Evolutionary conservation across 1,140 invertebrate genomes (phyloP).

Genomic region (Penaeus japonicus): DNA sequence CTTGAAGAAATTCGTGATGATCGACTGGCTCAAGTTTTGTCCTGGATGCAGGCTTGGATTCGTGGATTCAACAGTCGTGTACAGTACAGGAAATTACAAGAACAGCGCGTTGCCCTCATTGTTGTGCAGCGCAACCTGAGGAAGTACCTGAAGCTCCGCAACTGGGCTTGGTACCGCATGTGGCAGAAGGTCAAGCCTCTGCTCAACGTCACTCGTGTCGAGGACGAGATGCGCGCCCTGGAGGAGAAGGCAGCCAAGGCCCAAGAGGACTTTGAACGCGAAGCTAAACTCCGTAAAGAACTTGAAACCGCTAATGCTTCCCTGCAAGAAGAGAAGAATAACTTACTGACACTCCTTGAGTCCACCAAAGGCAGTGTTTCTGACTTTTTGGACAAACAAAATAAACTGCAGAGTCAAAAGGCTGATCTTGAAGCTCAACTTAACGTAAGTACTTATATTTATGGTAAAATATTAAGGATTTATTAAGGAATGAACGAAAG

Average conservation of each 20-base stretch:
- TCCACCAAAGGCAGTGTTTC: conserved; percentile 68
- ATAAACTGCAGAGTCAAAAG: conserved; percentile 95
- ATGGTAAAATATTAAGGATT: no score
- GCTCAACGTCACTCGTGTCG: conserved; percentile 42
- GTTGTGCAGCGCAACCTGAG: conserved; percentile 74
- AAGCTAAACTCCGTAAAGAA: conserved; percentile 71
- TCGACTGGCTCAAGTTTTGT: conserved; percentile 95
- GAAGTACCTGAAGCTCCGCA: conserved; percentile 71
- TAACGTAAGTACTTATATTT: conserved; percentile 73
- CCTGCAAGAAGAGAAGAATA: conserved; percentile 59
- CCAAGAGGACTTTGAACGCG: conserved; percentile 64
- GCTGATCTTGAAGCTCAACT: conserved; percentile 69
- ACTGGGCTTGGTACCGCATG: conserved; percentile 74
- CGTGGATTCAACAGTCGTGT: conserved; percentile 83
- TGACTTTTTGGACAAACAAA: conserved; percentile 90
- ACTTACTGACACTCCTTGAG: conserved; percentile 29
- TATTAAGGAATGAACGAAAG: no score
- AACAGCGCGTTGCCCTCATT: conserved; percentile 78
- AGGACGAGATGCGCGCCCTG: conserved; percentile 35
- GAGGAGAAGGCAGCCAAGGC: conserved; percentile 69
- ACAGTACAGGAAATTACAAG: conserved; percentile 96
- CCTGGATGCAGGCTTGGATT: conserved; percentile 97
- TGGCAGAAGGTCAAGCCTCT: conserved; percentile 70
- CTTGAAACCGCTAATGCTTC: conserved; percentile 70
- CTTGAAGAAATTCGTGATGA: conserved; percentile 44